These are phyloP conservation scores for Himalopsyche tibetana DNA, from an alignment of 2,888 invertebrate genomes.

Conservation along the genomic window DNA sequence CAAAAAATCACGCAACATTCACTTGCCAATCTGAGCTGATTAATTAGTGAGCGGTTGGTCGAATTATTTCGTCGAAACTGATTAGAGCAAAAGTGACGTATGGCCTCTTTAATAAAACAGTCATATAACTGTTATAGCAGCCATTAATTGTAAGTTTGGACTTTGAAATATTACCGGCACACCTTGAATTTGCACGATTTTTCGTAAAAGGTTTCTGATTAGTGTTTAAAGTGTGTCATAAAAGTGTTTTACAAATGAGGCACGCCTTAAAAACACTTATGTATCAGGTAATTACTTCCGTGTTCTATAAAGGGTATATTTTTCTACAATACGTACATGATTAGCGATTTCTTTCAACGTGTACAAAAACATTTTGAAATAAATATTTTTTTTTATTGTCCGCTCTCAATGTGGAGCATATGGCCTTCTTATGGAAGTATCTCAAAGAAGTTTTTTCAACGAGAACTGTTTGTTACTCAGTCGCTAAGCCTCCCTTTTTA, in stretches of 20 bases:
- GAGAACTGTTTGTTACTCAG: no score
- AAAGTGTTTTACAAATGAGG: neutral
- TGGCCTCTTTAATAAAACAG: neutral
- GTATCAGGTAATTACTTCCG: no score
- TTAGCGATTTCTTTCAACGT: no score
- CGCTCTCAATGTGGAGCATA: no score
- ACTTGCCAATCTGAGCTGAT: neutral
- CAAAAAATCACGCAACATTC: constrained; percentile 6
- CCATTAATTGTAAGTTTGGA: neutral
- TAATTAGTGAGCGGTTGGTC: neutral
- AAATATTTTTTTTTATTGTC: no score
- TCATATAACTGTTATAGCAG: neutral
- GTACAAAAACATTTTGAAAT: no score
- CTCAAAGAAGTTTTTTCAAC: no score
- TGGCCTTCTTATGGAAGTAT: no score
- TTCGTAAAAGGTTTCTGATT: neutral
- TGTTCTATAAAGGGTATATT: no score
- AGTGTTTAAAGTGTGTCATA: neutral
- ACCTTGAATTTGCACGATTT: constrained; percentile 2
- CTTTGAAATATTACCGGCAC: neutral
- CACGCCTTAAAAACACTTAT: neutral
- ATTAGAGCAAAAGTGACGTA: neutral
- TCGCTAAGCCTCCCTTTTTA: no score
- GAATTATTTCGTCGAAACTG: neutral
- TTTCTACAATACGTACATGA: no score